Evolutionary conservation across 2,888 invertebrate genomes (phyloP).

Genomic region (Eilema griseolum): DNA sequence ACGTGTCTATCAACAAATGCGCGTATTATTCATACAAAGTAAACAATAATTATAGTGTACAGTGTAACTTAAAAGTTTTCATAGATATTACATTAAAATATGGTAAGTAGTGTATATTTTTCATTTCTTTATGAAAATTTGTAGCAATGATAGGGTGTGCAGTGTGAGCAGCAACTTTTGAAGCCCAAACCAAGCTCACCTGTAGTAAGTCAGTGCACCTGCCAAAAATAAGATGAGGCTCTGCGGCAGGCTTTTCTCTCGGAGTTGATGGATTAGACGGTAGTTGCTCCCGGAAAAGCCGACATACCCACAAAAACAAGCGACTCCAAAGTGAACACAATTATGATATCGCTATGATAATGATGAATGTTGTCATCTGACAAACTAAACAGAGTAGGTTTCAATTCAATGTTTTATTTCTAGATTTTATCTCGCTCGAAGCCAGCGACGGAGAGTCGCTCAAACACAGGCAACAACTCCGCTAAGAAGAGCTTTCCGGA

Average conservation of each 20-base stretch:
- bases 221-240: too few species aligned
- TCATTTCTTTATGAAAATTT: not conserved
- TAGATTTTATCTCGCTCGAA: slow-evolving; percentile 94
- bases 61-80: not conserved
- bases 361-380: too few species aligned
- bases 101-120: slow-evolving; percentile 28
- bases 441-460: slow-evolving; percentile 88
- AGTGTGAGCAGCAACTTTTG: too few species aligned
- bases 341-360: too few species aligned
- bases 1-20: slow-evolving; percentile 59
- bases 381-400: not conserved
- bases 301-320: too few species aligned
- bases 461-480: slow-evolving; percentile 61
- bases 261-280: too few species aligned
- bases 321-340: too few species aligned
- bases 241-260: too few species aligned
- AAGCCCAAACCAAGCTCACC: too few species aligned
- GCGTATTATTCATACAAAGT: slow-evolving; percentile 21
- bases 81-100: slow-evolving; percentile 15
- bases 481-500: slow-evolving; percentile 89
- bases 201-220: too few species aligned
- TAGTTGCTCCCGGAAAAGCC: too few species aligned
- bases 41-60: slow-evolving; percentile 8
- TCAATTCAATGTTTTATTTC: not conserved
- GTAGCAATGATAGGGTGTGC: not conserved